Evolutionary conservation across 2,888 invertebrate genomes (phyloP).

Genomic region (Erannis defoliaria): DNA sequence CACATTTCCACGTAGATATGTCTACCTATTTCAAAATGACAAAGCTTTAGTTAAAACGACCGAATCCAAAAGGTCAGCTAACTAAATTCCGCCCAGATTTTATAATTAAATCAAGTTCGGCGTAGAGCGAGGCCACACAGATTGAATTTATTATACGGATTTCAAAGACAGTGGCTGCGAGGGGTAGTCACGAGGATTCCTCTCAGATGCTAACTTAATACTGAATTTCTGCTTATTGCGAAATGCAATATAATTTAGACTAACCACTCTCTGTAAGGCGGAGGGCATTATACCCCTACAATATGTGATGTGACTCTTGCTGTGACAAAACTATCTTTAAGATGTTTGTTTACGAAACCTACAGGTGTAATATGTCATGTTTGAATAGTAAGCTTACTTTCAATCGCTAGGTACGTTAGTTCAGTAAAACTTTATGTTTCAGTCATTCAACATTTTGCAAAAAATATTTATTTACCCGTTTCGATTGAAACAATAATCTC

Average conservation of each 20-base stretch:
- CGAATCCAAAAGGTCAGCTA: slow-evolving; percentile 14
- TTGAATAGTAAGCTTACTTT: no score
- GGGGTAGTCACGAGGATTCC: slow-evolving; percentile 3
- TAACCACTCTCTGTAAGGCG: background rate
- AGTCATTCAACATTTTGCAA: no score
- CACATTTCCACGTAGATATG: background rate
- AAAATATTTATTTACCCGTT: no score
- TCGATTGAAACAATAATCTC: no score
- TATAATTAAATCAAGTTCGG: slow-evolving; percentile 21
- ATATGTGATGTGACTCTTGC: no score
- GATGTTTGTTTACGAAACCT: no score
- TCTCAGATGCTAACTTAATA: slow-evolving; percentile 4
- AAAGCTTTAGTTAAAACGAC: slow-evolving; percentile 4
- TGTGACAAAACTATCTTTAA: no score
- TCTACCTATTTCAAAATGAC: slow-evolving; percentile 11
- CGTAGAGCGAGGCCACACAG: slow-evolving; percentile 5
- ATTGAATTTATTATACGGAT: slow-evolving; percentile 23
- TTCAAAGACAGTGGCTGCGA: slow-evolving; percentile 8
- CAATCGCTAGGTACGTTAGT: no score
- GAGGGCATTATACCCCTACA: background rate
- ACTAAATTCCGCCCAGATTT: slow-evolving; percentile 20
- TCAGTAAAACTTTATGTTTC: no score
- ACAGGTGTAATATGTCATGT: no score
- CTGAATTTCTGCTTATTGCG: background rate
- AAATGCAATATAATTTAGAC: background rate